phyloP scores from a whole-genome alignment of 2,888 invertebrate species.

The Epinotia demarniana region DNA sequence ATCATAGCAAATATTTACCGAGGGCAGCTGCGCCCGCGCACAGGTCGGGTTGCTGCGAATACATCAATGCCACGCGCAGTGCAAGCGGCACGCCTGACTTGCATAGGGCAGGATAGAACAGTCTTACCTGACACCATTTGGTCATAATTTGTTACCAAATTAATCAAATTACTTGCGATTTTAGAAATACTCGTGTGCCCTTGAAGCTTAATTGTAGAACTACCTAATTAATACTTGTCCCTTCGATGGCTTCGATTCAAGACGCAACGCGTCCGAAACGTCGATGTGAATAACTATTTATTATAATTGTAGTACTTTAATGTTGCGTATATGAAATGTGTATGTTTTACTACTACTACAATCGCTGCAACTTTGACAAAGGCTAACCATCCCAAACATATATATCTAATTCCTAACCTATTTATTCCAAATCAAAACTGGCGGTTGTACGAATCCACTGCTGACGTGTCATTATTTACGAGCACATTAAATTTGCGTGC shows the following conservation, averaged over 20 bases:
- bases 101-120: constrained; percentile 4
- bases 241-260: too few species aligned
- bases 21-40: constrained; percentile 64
- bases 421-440: constrained; percentile 42
- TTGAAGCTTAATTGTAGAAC: neutral
- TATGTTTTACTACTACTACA: too few species aligned
- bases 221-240: too few species aligned
- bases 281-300: too few species aligned
- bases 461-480: constrained; percentile 44
- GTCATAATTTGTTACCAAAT: neutral
- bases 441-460: constrained; percentile 57
- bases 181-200: neutral
- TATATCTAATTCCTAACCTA: constrained; percentile 6
- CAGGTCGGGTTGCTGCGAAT: constrained; percentile 56
- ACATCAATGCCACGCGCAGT: constrained; percentile 67
- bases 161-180: neutral
- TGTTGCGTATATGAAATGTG: too few species aligned
- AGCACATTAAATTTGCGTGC: constrained; percentile 29
- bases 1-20: constrained; percentile 75
- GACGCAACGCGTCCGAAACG: too few species aligned
- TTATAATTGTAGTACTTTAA: too few species aligned
- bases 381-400: neutral
- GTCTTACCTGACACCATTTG: neutral
- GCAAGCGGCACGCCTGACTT: constrained; percentile 23
- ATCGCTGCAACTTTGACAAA: too few species aligned